These are phyloP conservation scores for Atta colombica DNA, from an alignment of 1,140 invertebrate genomes.

Conservation along the genomic window DNA sequence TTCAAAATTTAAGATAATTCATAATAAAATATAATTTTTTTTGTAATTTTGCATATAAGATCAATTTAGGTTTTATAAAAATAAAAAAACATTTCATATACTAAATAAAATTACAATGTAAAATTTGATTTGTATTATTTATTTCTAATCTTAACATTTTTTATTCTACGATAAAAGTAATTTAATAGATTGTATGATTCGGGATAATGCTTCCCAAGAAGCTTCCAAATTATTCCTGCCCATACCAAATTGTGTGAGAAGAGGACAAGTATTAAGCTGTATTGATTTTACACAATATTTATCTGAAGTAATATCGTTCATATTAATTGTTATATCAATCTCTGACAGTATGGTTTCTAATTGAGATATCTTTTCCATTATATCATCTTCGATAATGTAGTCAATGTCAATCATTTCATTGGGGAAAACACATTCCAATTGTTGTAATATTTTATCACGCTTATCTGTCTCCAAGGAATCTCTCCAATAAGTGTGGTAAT, in stretches of 20 bases:
- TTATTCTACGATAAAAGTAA: slow-evolving; percentile 58
- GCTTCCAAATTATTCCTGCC: slow-evolving; percentile 61
- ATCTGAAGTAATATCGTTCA: background rate
- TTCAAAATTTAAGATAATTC: too few species aligned
- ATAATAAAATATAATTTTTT: too few species aligned
- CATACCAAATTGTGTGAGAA: slow-evolving; percentile 72
- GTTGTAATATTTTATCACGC: slow-evolving; percentile 57
- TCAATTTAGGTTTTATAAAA: too few species aligned
- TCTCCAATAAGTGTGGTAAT: slow-evolving; percentile 78
- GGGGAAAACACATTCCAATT: slow-evolving; percentile 33
- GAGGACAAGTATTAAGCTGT: slow-evolving; percentile 72
- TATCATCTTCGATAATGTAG: background rate
- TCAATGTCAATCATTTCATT: background rate
- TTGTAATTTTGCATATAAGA: too few species aligned
- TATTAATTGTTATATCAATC: slow-evolving; percentile 25
- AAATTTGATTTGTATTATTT: background rate
- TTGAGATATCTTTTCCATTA: background rate
- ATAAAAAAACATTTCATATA: too few species aligned
- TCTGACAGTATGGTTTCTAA: slow-evolving; percentile 41
- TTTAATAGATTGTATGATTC: slow-evolving; percentile 57
- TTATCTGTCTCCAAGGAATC: slow-evolving; percentile 52
- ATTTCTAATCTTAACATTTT: background rate
- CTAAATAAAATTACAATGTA: too few species aligned
- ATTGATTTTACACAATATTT: background rate
- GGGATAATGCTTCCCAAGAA: slow-evolving; percentile 42